Base-by-base conservation (phyloP, 2,888 invertebrate species). In the Amphiduros pacificus region DNA sequence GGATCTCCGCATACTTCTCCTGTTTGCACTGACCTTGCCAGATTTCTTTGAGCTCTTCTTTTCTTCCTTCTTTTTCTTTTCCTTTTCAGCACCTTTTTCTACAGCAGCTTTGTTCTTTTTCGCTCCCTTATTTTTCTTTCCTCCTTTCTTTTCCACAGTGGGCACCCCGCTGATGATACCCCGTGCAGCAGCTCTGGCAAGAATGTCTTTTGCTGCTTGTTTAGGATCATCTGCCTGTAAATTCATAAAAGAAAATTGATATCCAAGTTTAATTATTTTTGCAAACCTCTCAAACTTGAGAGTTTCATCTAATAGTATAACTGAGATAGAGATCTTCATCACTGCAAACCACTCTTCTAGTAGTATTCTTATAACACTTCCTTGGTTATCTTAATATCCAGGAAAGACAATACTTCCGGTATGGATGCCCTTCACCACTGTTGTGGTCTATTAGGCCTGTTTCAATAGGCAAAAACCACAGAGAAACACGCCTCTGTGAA, bases 251-350 rank as follows among this genome's bases (percentile, higher is more conserved):
- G 36, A 36, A 14, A n/a, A n/a, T n/a, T n/a, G n/a, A n/a, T n/a
- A n/a, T n/a, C n/a, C n/a, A n/a, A 48, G 48, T 17, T 17, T 9
- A 48, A 36, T 36, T 36, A 36, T 36, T 36, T 36, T 9, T 17
- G 9, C 17, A 36, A 14, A 36, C 36, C 9, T 36, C 11, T 36
- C 87, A 88, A 98, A 98, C 88, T 99, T 99, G 86, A 99, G 90
- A 82, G 94, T 92, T 88, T 99, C 99, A 87, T 99, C 99, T 82
- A 99, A 89, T 84, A 99, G 89, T 84, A 99, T 91, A 85, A 99
- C 99, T 77, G 99, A 99, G 85, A 99, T 88, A 77, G 99, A 99
- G 88, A 99, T 96, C 89, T 99, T 99, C 91, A 99, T 90, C 82
- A 99, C 99, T 71, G 95, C 96, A 74, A 96, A 63, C 99, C 99